Base-by-base conservation (phyloP, 2,888 invertebrate species). In the Kryphioiulus occultus region DNA sequence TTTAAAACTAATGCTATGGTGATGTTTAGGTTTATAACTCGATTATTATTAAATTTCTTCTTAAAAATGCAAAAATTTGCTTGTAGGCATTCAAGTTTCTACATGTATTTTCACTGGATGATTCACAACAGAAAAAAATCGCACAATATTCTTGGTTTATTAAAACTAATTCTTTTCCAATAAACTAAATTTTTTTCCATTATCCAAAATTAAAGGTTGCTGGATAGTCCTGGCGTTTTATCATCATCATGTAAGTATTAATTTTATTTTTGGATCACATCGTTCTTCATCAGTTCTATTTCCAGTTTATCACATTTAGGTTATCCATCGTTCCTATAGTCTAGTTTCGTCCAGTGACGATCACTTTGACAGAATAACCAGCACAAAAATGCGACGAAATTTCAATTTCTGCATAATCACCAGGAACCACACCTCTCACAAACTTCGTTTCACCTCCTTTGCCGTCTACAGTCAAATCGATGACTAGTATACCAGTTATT, bases 391-490 rank as follows among this genome's bases (percentile, higher is more conserved):
- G 42, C 15, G 85, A 85, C 17, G 47, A 26, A 85, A 85, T 39
- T 85, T 85, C 47, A 42, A 78, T 32, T 30, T 78, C 78, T 30
- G 78, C 78, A 78, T 78, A 78, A 30, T 78, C 78, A 78, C 78
- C 78, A 30, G 78, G 78, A 78, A 78, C 10, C 30, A 9, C 78
- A 30, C 78, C 78, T 78, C 78, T 78, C 2, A 78, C 78, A 30
- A 78, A 78, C 78, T 78, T 78, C 15, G 78, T 78, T 78, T 78
- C 78, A 26, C 78, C 78, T 30, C 78, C 78, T 78, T 78, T 30
- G 4, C 78, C 78, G 26, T 17, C 30, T 9, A 0, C 30, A 9
- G 78, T 30, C 30, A 78, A 32, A 30, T 78, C 78, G 78, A 78
- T 78, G 30, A 78, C 78, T 78, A 26, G 26, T 0, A 78, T 78